phyloP scores from a whole-genome alignment of 2,113 vertebrate genomes.

The Myrmophylax atrothorax region DNA sequence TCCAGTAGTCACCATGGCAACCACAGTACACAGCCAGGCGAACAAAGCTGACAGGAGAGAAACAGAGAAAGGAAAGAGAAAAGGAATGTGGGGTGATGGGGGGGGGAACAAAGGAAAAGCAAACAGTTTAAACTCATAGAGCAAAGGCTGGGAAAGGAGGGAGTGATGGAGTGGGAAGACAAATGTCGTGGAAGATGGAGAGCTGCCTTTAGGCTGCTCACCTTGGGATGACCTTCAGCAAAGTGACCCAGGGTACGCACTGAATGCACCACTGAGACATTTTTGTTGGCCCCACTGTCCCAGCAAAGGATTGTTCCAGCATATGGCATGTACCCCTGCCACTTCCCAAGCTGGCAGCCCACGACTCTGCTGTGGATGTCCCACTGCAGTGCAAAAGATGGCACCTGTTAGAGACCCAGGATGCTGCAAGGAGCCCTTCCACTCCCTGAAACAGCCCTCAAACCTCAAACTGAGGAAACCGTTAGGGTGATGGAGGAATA shows the following conservation, averaged over 20 bases:
- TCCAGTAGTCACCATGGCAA: constrained; percentile 70
- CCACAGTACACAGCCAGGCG: constrained; percentile 42
- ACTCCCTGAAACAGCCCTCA: rapidly evolving
- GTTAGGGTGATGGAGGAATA: not conserved
- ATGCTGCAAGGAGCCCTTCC: not conserved
- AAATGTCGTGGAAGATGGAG: rapidly evolving
- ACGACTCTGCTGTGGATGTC: not conserved
- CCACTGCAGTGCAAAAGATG: rapidly evolving
- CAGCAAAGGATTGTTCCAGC: not conserved
- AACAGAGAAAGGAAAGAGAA: not conserved
- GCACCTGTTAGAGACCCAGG: not conserved
- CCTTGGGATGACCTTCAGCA: not conserved
- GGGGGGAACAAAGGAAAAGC: not conserved
- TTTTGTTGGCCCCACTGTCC: rapidly evolving
- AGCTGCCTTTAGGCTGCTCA: not conserved
- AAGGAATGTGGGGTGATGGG: not conserved
- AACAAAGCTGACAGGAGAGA: constrained; percentile 59
- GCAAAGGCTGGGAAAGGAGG: not conserved
- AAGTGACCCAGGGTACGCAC: rapidly evolving
- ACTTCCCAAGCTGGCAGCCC: not conserved
- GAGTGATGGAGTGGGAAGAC: rapidly evolving
- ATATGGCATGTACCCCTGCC: rapidly evolving
- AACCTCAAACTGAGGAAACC: not conserved
- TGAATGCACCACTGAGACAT: rapidly evolving
- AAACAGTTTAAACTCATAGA: not conserved